Evolutionary conservation across 2,113 vertebrate genomes (phyloP), one percentile per base, ranked within the genome.

Genomic region (Caloenas nicobarica): DNA sequence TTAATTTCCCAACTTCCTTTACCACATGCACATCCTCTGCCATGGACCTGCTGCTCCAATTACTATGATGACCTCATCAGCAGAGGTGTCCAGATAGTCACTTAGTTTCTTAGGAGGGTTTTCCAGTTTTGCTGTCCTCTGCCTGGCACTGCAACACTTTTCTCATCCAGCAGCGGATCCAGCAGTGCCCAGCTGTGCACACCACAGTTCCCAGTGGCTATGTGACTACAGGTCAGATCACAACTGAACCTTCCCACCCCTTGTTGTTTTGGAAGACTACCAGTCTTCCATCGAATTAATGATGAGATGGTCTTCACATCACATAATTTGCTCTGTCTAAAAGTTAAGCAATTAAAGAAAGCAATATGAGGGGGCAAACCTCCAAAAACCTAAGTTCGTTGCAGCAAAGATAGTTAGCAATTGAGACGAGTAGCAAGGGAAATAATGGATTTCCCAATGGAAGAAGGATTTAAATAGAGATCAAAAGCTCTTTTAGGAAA

Each of bases 381-480:
- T 23, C 34, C 1, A 33, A 13, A 61, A 36, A 2, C 8, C 0
- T 1, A 33, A 38, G 10, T 3, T 61, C 13, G 4, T 40, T 42
- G 12, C 22, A 14, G 22, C 16, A 17, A 58, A 28, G 8, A 1
- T 14, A 9, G 38, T 10, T 31, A 46, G 44, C n/a, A 40, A n/a
- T 3, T 29, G 62, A 89, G 54, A 25, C 17, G 42, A 31, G 4
- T 15, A 38, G 2, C 11, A 16, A 73, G 25, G 13, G 19, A 54
- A 69, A 54, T 2, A 9, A n/a, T 54, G 76, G 56, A 40, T 78
- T 92, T 72, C n/a, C 68, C 77, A 71, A 2, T 12, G 25, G 61
- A 51, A 40, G n/a, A 57, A 25, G 5, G 4, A 3, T 66, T 68
- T 36, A 44, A 44, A 13, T 1, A 2, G 26, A 34, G 1, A 26